Percentiles rank a stretch among this genome's conserved stretches.
These are phyloP conservation scores for Lordiphosa andalusiaca DNA, from an alignment of 2,888 invertebrate genomes.

Conservation along the genomic window DNA sequence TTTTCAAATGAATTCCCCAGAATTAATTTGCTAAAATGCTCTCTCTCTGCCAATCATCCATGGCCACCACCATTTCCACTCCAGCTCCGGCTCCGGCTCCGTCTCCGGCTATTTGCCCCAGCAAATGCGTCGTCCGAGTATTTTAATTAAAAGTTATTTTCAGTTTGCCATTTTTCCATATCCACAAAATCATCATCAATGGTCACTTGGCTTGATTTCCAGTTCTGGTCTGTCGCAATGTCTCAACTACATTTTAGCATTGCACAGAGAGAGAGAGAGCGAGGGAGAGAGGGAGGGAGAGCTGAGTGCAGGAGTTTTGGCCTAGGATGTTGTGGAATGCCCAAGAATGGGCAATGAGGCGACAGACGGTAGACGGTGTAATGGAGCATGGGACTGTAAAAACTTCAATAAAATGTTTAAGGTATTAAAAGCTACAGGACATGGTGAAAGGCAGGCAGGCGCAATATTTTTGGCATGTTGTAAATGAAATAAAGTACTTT, in stretches of 20 bases:
- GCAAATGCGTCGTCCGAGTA: constrained; percentile 8
- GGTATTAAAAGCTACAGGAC: constrained; percentile 19
- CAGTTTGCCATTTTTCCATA: constrained; percentile 21
- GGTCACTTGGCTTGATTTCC: constrained; percentile 21
- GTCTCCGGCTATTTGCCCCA: neutral
- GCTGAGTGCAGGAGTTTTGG: neutral
- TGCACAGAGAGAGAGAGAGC: neutral
- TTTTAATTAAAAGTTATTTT: constrained; percentile 28
- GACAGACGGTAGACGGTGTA: constrained; percentile 9
- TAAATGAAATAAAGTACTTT: constrained; percentile 1
- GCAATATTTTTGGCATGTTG: constrained; percentile 4
- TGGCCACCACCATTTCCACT: neutral
- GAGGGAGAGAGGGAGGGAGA: neutral
- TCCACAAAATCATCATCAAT: constrained; percentile 23
- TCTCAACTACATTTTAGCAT: constrained; percentile 11
- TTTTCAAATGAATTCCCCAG: constrained; percentile 17
- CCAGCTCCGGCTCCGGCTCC: too few relatives aligned
- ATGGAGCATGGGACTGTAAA: constrained; percentile 23
- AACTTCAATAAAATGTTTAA: constrained; percentile 25
- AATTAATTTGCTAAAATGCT: constrained; percentile 14
- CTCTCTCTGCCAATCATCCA: constrained; percentile 2
- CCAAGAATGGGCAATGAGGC: neutral
- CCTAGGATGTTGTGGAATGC: neutral
- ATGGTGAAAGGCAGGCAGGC: constrained; percentile 6
- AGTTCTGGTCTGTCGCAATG: constrained; percentile 3